Evolutionary conservation across 2,797 vertebrate species (phyloP), one percentile per base, ranked within the genome.

Genomic region (Pampus argenteus): DNA sequence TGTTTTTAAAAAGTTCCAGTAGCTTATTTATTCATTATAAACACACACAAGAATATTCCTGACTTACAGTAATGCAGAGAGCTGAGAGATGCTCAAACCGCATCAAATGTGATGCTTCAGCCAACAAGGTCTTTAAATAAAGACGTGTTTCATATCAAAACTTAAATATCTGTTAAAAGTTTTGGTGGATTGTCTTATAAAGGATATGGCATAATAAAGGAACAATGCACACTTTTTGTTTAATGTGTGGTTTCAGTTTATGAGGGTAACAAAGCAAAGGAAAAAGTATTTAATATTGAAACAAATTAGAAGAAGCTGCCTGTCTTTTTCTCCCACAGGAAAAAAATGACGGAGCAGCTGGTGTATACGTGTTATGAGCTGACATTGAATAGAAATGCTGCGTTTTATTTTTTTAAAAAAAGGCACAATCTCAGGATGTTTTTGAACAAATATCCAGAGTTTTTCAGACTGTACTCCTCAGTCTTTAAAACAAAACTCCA

Each of bases 171-270:
- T 54, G 62, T 81, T 29, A 78, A 71, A 71, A 15, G 54, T 86
- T 90, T 86, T 84, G 81, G 85, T 80, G 86, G 91, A 91, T 89
- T 91, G 92, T 91, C 90, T 77, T 65, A 82, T 64, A 86, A 88
- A 84, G 81, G 64, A 83, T 65, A 74, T 44, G 62, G 74, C 62
- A 77, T 71, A 63, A 26, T 54, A 54, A 7, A 17, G 40, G 17
- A 58, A 70, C 48, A 82, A 75, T 38, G 57, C 62, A 82, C 71
- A 72, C 23, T 51, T 64, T 60, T 20, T 73, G 23, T 79, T 83
- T 78, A 65, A 66, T 71, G 52, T 74, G 67, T 58, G 45, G 67
- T 74, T 87, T 87, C 76, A 72, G 75, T 87, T 85, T 78, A 81
- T 51, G 70, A 72, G 44, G 48, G 60, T 36, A 81, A 86, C 55